Base-by-base conservation (phyloP, 2,113 vertebrate species). In the Bostrychus sinensis region DNA sequence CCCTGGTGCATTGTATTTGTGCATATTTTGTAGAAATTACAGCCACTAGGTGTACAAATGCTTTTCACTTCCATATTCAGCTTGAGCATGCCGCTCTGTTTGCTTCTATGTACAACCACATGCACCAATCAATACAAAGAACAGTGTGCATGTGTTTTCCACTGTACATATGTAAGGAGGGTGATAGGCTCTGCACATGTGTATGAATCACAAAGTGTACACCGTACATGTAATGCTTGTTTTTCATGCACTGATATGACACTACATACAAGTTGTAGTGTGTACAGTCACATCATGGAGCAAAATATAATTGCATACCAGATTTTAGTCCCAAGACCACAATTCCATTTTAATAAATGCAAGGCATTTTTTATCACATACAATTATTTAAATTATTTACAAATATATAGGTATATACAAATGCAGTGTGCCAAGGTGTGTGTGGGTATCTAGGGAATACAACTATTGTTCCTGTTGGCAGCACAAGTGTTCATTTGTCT, bases 401-500 rank as follows among this genome's bases (percentile, higher is more conserved):
- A n/a, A n/a, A n/a, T n/a, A n/a, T n/a, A n/a, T n/a, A 8, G 30
- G 30, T 66, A 82, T 75, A 69, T 62, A 75, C 53, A 48, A 70
- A 51, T 10, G 16, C 22, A 55, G 54, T 30, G 25, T 4, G 28
- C 30, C 3, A 32, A 8, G 8, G 30, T 30, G 28, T 30, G 28
- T 30, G n/a, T n/a, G n/a, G n/a, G n/a, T n/a, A n/a, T n/a, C n/a
- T n/a, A n/a, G n/a, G n/a, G n/a, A n/a, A n/a, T n/a, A n/a, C n/a
- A n/a, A n/a, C n/a, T n/a, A n/a, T n/a, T n/a, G n/a, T n/a, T n/a
- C n/a, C n/a, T n/a, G n/a, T n/a, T n/a, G 30, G 30, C 30, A 32
- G 30, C 30, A 32, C 30, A 32, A 32, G 1, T 32, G 30, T 32
- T 32, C 8, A 8, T 32, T 32, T 32, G 30, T 5, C 5, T 32